A percentile compares a stretch with the other conserved stretches of the same genome.
phyloP scores from a whole-genome alignment of 2,888 invertebrate species.

The Machimus atricapillus region DNA sequence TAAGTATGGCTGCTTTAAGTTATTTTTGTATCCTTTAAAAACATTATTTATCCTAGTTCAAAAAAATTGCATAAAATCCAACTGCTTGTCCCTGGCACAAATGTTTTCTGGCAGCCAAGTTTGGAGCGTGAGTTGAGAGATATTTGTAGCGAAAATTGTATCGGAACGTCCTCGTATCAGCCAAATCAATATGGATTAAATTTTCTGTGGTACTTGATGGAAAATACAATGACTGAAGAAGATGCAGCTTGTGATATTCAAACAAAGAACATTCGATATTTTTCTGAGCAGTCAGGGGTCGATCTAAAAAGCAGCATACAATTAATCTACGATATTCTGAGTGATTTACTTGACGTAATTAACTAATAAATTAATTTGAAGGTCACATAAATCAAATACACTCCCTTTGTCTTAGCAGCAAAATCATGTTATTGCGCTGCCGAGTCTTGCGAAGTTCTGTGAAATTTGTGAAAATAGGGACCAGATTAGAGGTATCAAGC shows the following conservation, averaged over 20 bases:
- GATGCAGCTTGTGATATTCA: constrained; percentile 52
- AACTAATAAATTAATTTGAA: background rate
- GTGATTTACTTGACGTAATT: constrained; percentile 69
- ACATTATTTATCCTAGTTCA: constrained; percentile 51
- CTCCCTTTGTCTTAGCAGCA: constrained; percentile 50
- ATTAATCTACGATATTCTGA: constrained; percentile 88
- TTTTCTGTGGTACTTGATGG: constrained; percentile 62
- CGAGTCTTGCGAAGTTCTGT: constrained; percentile 75
- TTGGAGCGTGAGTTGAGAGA: constrained; percentile 64
- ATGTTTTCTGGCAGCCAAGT: constrained; percentile 69
- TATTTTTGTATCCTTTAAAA: background rate
- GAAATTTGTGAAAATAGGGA: constrained; percentile 78
- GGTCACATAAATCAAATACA: background rate
- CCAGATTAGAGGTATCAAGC: constrained; percentile 83
- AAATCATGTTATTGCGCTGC: constrained; percentile 67
- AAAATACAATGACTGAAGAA: constrained; percentile 51
- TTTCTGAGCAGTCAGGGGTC: constrained; percentile 68
- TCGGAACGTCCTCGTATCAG: constrained; percentile 59
- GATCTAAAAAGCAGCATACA: constrained; percentile 94
- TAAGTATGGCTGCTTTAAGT: background rate
- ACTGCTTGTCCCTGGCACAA: constrained; percentile 56
- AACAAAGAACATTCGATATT: constrained; percentile 58
- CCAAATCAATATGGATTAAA: constrained; percentile 62
- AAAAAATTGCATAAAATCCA: constrained; percentile 62
- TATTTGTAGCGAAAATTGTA: constrained; percentile 54